These are phyloP conservation scores for Setophaga petechia DNA, from an alignment of 2,113 vertebrate genomes.

Conservation along the genomic window DNA sequence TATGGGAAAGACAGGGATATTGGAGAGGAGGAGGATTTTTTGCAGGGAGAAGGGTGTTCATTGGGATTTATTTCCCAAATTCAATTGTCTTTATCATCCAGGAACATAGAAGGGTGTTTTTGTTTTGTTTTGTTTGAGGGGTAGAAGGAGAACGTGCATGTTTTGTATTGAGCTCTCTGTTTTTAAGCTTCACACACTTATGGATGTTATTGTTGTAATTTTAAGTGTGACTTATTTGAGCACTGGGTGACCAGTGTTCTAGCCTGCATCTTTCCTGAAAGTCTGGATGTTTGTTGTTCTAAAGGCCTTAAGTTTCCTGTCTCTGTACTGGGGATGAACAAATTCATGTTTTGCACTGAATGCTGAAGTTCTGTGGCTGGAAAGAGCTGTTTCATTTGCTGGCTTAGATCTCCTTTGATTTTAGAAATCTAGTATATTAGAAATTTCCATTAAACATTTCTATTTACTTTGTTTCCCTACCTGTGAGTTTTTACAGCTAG, in stretches of 20 bases:
- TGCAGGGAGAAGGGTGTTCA: too few species aligned
- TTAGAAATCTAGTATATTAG: neutral
- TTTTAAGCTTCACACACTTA: neutral
- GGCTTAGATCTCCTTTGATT: neutral
- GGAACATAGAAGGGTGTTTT: neutral
- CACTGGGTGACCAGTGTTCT: neutral
- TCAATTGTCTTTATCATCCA: neutral
- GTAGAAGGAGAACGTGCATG: fast-evolving
- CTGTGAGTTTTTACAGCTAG: neutral
- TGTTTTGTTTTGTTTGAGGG: neutral
- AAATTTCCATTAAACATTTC: neutral
- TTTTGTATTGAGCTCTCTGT: neutral
- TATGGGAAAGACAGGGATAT: neutral
- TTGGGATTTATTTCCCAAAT: neutral
- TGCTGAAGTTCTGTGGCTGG: neutral
- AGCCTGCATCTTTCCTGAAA: neutral
- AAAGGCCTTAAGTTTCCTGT: neutral
- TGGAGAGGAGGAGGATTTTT: neutral
- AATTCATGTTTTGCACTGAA: neutral
- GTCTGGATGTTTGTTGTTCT: neutral
- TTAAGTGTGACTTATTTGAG: neutral
- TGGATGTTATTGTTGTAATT: neutral
- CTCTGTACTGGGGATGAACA: neutral
- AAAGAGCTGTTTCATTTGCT: neutral
- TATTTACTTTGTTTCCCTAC: neutral